A percentile compares a stretch with the other conserved stretches of the same genome.
Evolutionary conservation across 37 sponge, comb jelly and placozoan species (phyloP).

Genomic region (Bolinopsis microptera): DNA sequence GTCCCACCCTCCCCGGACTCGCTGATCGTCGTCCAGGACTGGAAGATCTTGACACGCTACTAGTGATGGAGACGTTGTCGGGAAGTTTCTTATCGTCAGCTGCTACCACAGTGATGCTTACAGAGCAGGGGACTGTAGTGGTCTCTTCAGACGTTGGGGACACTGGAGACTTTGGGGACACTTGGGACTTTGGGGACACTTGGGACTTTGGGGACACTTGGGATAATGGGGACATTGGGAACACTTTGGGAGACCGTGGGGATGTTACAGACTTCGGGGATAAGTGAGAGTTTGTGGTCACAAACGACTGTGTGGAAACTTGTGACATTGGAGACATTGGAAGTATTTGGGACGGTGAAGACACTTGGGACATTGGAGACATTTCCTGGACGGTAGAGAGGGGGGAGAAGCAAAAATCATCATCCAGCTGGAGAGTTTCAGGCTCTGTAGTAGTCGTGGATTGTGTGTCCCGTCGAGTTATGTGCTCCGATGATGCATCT

Average conservation of each 20-base stretch:
- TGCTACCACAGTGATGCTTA: neutral
- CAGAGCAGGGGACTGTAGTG: neutral
- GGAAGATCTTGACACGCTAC: neutral
- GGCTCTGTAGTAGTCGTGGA: neutral
- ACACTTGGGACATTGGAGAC: too few species aligned
- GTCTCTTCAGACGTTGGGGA: neutral
- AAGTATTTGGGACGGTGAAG: neutral
- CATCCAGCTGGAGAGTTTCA: neutral
- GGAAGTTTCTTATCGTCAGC: neutral
- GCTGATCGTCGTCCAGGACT: neutral
- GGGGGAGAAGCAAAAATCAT: neutral
- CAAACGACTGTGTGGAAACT: neutral
- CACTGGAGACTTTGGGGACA: neutral
- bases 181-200: neutral
- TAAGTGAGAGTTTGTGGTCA: too few species aligned
- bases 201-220: too few species aligned
- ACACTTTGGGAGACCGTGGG: too few species aligned
- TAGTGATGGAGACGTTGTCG: neutral
- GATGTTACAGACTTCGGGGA: too few species aligned
- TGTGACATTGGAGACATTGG: neutral
- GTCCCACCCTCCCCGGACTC: neutral
- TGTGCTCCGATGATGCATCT: too few species aligned
- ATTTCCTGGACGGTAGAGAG: neutral
- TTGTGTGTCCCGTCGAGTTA: neutral
- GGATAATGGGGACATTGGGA: too few species aligned